phyloP scores from a whole-genome alignment of 2,113 vertebrate genomes.

The Calyptommatus sinebrachiatus region DNA sequence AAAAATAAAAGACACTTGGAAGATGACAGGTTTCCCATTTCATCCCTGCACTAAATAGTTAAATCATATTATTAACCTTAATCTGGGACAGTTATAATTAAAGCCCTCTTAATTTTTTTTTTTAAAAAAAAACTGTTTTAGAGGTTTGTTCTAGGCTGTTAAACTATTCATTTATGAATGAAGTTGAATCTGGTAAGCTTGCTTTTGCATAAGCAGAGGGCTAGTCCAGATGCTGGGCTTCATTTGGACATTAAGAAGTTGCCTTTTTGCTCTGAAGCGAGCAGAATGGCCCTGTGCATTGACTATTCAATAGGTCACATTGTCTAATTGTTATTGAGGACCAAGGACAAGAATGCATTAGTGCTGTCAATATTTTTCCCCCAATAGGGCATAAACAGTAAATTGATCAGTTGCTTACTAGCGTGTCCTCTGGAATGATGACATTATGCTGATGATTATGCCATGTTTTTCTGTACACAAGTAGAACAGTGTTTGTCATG shows the following conservation, averaged over 20 bases:
- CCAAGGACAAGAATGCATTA: background rate
- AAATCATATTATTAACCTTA: background rate
- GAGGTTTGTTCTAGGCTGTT: background rate
- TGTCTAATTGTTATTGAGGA: background rate
- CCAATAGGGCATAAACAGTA: fast-evolving
- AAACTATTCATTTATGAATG: background rate
- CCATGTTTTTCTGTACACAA: background rate
- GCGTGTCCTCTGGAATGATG: conserved; percentile 50
- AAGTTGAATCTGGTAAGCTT: background rate
- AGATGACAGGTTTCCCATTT: too few relatives aligned
- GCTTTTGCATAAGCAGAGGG: background rate
- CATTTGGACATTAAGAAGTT: background rate
- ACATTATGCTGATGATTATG: conserved; percentile 11
- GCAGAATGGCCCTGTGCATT: background rate
- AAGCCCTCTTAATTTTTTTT: too few relatives aligned
- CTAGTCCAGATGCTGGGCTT: background rate
- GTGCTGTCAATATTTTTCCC: conserved; percentile 11
- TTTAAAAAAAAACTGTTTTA: background rate
- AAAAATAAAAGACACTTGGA: too few relatives aligned
- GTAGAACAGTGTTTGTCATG: background rate
- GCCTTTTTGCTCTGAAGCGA: too few relatives aligned
- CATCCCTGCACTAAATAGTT: background rate
- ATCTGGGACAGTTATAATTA: background rate
- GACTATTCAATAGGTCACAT: conserved; percentile 10
- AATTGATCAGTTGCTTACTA: background rate